Conservation (phyloP, 2,113 vertebrate genomes). For the Delphinus delphis region DNA sequence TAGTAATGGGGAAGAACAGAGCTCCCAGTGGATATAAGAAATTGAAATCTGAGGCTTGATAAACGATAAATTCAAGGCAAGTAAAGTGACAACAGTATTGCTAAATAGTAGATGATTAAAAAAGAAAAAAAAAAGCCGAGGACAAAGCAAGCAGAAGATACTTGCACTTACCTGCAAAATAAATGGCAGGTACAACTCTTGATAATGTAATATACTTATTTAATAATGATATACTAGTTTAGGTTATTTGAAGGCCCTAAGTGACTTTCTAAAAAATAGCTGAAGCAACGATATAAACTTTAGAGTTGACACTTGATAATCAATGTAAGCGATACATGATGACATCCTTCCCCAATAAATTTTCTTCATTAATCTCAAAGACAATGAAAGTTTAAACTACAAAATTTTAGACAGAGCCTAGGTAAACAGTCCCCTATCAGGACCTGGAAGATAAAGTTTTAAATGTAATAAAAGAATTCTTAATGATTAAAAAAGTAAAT, state of each 20-base stretch:
- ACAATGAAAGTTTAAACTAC: neutral
- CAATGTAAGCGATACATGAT: neutral
- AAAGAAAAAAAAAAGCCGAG: neutral
- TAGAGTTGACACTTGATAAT: neutral
- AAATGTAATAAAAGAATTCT: neutral
- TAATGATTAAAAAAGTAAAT: neutral
- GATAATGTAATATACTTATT: neutral
- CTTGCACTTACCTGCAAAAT: slow-evolving; percentile 11
- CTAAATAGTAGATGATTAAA: slow-evolving; percentile 20
- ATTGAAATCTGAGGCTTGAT: slow-evolving; percentile 75
- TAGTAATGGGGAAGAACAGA: slow-evolving; percentile 54
- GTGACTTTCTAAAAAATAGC: slow-evolving; percentile 14
- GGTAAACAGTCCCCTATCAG: neutral
- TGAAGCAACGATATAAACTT: slow-evolving; percentile 39
- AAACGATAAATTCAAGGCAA: slow-evolving; percentile 66
- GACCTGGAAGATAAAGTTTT: neutral
- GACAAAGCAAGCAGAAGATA: slow-evolving; percentile 54
- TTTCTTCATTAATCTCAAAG: slow-evolving; percentile 18
- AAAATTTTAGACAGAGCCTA: slow-evolving; percentile 1
- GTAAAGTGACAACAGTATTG: slow-evolving; percentile 57
- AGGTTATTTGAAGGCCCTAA: neutral
- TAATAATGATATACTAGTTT: slow-evolving; percentile 1
- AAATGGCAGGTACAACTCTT: slow-evolving; percentile 9
- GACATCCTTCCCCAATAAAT: neutral
- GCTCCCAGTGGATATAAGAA: slow-evolving; percentile 61